Evolutionary conservation across 2,797 vertebrate species (phyloP).

Genomic region (Brotula barbata): DNA sequence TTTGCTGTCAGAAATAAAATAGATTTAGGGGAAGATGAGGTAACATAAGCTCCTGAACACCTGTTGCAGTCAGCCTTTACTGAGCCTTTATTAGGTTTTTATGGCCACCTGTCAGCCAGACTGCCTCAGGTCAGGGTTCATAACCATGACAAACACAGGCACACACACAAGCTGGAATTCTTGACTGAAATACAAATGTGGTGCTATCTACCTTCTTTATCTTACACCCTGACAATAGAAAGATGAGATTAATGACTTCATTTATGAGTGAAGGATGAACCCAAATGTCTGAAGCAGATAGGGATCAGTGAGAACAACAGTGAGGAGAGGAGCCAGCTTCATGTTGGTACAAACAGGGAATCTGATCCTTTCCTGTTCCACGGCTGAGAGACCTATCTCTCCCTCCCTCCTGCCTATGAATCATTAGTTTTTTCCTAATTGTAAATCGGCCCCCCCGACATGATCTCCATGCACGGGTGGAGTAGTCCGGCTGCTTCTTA

Average conservation of each 20-base stretch:
- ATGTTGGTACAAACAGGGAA: slow-evolving; percentile 12
- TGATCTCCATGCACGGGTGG: slow-evolving; percentile 36
- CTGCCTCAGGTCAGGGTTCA: slow-evolving; percentile 53
- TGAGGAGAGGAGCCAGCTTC: slow-evolving; percentile 17
- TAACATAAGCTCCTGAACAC: slow-evolving; percentile 61
- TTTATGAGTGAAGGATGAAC: slow-evolving; percentile 32
- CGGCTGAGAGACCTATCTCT: slow-evolving; percentile 3
- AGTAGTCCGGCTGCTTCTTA: slow-evolving; percentile 30
- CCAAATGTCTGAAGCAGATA: slow-evolving; percentile 56
- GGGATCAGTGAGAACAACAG: slow-evolving; percentile 17
- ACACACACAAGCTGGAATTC: slow-evolving; percentile 14
- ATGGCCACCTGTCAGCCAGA: slow-evolving; percentile 67
- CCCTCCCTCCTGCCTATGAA: neutral
- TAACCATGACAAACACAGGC: slow-evolving; percentile 20
- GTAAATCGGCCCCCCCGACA: slow-evolving; percentile 37
- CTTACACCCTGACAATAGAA: slow-evolving; percentile 32
- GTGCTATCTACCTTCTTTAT: slow-evolving; percentile 4
- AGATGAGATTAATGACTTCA: slow-evolving; percentile 35
- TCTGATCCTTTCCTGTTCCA: slow-evolving; percentile 38
- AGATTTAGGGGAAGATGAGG: slow-evolving; percentile 50
- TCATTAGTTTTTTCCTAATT: slow-evolving; percentile 20
- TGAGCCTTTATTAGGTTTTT: slow-evolving; percentile 54
- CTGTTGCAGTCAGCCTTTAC: slow-evolving; percentile 61
- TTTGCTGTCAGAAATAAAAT: slow-evolving; percentile 52
- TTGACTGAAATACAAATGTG: neutral